These are phyloP conservation scores for Euborellia annulipes DNA, from an alignment of 1,140 invertebrate species.

Conservation along the genomic window DNA sequence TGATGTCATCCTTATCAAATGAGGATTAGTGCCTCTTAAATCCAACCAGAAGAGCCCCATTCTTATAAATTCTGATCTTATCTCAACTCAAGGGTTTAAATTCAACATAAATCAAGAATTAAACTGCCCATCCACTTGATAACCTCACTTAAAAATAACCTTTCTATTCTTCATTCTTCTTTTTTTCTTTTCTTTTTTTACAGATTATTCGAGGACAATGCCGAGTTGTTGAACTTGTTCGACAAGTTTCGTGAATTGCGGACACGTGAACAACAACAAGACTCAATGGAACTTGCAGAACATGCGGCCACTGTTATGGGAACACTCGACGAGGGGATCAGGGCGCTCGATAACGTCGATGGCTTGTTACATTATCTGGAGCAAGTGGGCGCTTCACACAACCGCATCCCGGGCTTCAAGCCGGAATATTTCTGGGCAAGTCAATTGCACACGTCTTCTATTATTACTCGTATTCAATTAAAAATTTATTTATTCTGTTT, in stretches of 20 bases:
- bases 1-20: no score
- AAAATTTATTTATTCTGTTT: no score
- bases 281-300: conserved; percentile 64
- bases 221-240: conserved; percentile 64
- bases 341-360: conserved; percentile 67
- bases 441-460: no score
- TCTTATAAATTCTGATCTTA: no score
- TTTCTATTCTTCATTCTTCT: no score
- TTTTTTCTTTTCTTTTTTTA: no score
- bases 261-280: conserved; percentile 63
- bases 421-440: conserved; percentile 76
- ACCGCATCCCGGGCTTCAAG: conserved; percentile 67
- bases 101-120: background rate
- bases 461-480: no score
- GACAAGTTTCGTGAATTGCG: conserved; percentile 60
- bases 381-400: conserved; percentile 66
- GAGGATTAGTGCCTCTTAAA: no score
- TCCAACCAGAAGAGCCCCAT: no score
- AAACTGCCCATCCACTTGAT: background rate
- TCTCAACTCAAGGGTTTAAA: no score
- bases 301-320: conserved; percentile 80
- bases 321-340: conserved; percentile 72
- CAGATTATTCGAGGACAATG: conserved; percentile 79
- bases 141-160: no score
- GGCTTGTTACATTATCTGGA: conserved; percentile 67